These are phyloP conservation scores for Glossophaga mutica DNA, from an alignment of 2,797 vertebrate species.

Conservation along the genomic window DNA sequence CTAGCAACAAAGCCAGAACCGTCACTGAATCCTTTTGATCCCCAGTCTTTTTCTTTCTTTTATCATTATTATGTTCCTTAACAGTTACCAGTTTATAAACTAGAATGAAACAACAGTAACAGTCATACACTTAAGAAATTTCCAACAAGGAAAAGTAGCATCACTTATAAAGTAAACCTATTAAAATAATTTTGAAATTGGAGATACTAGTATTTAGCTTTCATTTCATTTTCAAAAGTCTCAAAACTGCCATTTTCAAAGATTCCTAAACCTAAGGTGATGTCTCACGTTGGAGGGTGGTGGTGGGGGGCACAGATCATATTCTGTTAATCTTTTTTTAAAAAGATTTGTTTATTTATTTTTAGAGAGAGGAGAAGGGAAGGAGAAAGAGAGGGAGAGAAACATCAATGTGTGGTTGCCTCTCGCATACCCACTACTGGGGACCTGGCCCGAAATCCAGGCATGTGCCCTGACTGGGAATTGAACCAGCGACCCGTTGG, in stretches of 20 bases:
- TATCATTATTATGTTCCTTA: constrained; percentile 7
- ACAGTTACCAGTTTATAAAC: constrained; percentile 23
- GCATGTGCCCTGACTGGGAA: no score
- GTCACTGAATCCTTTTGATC: not conserved
- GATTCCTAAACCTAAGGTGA: not conserved
- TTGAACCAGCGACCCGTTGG: no score
- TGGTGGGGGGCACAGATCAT: not conserved
- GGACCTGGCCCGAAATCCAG: no score
- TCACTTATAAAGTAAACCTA: constrained; percentile 29
- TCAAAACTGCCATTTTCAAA: not conserved
- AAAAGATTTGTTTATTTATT: no score
- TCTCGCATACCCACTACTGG: no score
- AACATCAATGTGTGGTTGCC: no score
- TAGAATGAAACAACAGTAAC: constrained; percentile 4
- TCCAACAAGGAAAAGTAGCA: not conserved
- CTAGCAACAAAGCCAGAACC: constrained; percentile 4
- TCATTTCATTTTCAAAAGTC: constrained; percentile 30
- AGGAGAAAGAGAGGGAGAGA: no score
- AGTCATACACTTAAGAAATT: constrained; percentile 30
- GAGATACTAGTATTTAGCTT: not conserved
- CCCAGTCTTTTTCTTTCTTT: not conserved
- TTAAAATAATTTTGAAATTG: constrained; percentile 32
- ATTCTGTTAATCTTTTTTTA: not conserved
- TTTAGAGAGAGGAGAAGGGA: no score
- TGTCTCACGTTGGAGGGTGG: not conserved